Conservation (phyloP, 2,888 invertebrate species). For the Pseudococcus jackbeardsleyi region DNA sequence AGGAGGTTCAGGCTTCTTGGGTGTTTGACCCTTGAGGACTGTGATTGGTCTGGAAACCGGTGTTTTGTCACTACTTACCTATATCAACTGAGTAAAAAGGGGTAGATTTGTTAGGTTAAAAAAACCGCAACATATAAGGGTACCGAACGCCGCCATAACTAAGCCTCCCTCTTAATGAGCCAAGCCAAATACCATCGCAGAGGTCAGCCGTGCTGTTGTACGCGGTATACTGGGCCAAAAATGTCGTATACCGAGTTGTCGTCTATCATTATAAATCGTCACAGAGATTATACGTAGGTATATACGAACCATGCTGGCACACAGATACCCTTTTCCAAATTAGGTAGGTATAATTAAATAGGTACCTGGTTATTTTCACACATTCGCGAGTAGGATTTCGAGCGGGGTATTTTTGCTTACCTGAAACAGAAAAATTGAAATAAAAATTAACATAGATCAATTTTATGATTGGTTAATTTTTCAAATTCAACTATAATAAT, state of each 20-base stretch:
- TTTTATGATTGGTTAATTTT: no score
- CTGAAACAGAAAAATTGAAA: background rate
- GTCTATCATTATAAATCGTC: conserved; percentile 39
- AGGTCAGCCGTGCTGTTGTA: background rate
- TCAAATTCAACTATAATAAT: no score
- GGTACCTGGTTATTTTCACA: background rate
- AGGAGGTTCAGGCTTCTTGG: no score
- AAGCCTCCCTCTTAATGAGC: conserved; percentile 29
- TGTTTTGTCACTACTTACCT: background rate
- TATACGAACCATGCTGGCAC: background rate
- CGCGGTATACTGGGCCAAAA: conserved; percentile 13
- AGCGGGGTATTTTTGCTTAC: background rate
- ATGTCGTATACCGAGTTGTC: background rate
- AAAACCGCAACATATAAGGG: conserved; percentile 48
- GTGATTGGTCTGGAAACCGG: background rate
- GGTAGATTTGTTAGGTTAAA: conserved; percentile 47
- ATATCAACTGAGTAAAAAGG: conserved; percentile 9
- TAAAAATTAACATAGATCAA: background rate
- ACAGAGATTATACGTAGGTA: conserved; percentile 14
- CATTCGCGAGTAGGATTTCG: background rate
- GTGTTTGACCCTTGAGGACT: no score
- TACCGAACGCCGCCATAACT: conserved; percentile 16
- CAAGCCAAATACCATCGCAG: conserved; percentile 36
- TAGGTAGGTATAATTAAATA: background rate
- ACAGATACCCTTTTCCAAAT: background rate